Percentiles rank a stretch among this genome's conserved stretches.
Conservation (phyloP, 2,888 invertebrate species). For the Luperina testacea region DNA sequence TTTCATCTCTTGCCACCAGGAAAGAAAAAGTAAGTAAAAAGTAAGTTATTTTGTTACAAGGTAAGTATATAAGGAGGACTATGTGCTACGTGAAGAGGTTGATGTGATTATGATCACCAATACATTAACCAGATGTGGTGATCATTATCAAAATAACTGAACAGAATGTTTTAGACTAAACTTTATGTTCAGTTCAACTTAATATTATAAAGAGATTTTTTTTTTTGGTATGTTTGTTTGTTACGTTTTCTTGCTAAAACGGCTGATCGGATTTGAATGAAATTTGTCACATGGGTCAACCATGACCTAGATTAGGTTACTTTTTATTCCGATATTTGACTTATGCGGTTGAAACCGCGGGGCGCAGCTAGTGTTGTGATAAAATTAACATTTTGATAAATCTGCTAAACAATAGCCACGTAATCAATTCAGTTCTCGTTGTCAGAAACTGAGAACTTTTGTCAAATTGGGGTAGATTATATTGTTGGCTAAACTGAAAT, state of each 20-base stretch:
- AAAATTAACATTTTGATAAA: neutral
- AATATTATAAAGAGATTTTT: neutral
- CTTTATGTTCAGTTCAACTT: too few relatives aligned
- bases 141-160: neutral
- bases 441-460: conserved; percentile 73
- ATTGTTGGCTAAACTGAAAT: conserved; percentile 82
- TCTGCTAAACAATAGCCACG: neutral
- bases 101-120: neutral
- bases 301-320: neutral
- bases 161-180: too few relatives aligned
- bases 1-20: neutral
- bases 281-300: neutral
- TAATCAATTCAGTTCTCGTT: conserved; percentile 72
- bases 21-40: neutral
- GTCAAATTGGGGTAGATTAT: conserved; percentile 86
- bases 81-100: neutral
- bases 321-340: too few relatives aligned
- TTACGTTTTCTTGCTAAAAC: neutral
- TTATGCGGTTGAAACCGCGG: neutral
- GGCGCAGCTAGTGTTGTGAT: neutral
- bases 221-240: neutral
- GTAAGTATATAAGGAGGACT: too few relatives aligned
- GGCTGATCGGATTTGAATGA: neutral
- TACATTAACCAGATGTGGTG: neutral
- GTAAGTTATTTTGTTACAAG: neutral